Base-by-base conservation (phyloP, 2,888 invertebrate genomes). In the Lamproptera curius region DNA sequence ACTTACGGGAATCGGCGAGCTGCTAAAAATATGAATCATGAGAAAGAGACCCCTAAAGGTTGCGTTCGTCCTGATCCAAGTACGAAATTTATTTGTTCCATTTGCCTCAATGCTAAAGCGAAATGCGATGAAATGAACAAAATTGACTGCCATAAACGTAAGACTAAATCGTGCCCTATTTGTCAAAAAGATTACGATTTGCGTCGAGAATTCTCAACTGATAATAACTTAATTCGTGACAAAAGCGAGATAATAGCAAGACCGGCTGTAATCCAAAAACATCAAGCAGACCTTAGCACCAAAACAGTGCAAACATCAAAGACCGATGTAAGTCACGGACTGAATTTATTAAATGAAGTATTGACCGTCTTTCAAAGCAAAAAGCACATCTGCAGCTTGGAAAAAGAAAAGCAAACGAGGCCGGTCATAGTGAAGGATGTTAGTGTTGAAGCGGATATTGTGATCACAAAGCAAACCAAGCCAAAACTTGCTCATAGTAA, bases 291-390 rank as follows among this genome's bases (percentile, higher is more conserved):
- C 11, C 11, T 11, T 11, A 45, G 31, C 4, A 55, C 57, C 1
- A 76, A 73, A 56, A 58, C 59, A 0, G 65, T 74, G 1, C 82
- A 82, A 53, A 81, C 80, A 0, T 67, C 70, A 0, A 58, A 69
- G 35, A 59, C 70, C 1, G 71, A 77, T 48, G 56, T 75, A 0
- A 53, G 57, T 2, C 67, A 77, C 57, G 76, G 73, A 1, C 28
- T 82, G 0, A 70, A 63, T 28, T 58, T 86, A n/a, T 55, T 86
- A 0, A 80, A 81, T 40, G 84, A 85, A 70, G 83, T 86, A 0
- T 53, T 86, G 1, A 77, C 72, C 3, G 81, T 75, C 1, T 84
- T 85, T 43, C 78, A 84, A 57, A 76, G 56, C 45, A 81, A 77
- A 44, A 82, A 81, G 54, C 63, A 65, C 37, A 37, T 58, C 2